These are phyloP conservation scores for Clamator glandarius DNA, from an alignment of 2,797 vertebrate genomes.

Conservation along the genomic window DNA sequence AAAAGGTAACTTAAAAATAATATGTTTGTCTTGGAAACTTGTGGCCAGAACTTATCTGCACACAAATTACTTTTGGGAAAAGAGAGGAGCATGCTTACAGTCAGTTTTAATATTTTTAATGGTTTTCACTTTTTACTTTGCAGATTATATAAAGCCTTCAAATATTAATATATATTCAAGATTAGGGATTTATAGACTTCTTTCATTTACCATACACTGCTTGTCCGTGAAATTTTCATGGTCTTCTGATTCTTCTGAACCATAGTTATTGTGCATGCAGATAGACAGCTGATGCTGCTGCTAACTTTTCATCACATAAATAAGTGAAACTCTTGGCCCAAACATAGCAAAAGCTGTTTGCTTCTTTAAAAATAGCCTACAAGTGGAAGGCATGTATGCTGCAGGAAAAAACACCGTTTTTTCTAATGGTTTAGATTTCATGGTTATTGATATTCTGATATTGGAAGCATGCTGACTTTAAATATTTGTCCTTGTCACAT, in stretches of 20 bases:
- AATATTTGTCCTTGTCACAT: neutral
- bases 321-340: neutral
- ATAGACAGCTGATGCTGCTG: constrained; percentile 7
- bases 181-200: constrained; percentile 56
- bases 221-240: constrained; percentile 52
- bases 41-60: constrained; percentile 41
- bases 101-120: constrained; percentile 74
- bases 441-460: neutral
- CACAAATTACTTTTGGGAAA: constrained; percentile 61
- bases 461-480: neutral
- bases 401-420: neutral
- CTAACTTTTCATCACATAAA: neutral
- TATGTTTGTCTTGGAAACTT: constrained; percentile 62
- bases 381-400: neutral
- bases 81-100: constrained; percentile 31
- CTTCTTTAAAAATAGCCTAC: neutral
- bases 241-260: constrained; percentile 53
- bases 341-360: neutral
- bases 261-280: constrained; percentile 23
- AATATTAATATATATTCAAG: constrained; percentile 68
- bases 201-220: constrained; percentile 19
- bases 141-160: constrained; percentile 57
- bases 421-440: neutral
- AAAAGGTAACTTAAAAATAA: constrained; percentile 62
- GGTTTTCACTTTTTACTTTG: constrained; percentile 67